phyloP scores from a whole-genome alignment of 2,113 vertebrate genomes.

The Gopherus flavomarginatus region DNA sequence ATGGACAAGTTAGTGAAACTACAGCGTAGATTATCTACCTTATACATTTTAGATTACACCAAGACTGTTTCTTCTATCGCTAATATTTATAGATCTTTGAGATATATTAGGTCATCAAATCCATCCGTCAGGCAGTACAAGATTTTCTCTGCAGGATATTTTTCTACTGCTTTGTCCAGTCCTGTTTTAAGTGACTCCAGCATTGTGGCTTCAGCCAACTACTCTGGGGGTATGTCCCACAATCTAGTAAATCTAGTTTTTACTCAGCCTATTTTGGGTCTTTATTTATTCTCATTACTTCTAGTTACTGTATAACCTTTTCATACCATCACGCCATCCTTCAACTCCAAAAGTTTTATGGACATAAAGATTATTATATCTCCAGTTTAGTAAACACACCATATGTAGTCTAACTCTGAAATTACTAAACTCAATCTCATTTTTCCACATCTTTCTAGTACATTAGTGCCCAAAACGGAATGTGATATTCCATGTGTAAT shows the following conservation, averaged over 20 bases:
- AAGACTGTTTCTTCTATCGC: not conserved
- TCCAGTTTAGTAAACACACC: not conserved
- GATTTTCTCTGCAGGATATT: not conserved
- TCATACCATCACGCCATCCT: not conserved
- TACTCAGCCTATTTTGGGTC: not conserved
- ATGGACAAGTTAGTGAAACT: constrained; percentile 41
- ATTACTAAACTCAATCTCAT: not conserved
- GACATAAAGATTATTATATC: not conserved
- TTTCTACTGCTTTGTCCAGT: not conserved
- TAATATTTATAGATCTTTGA: not conserved
- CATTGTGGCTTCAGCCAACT: not conserved
- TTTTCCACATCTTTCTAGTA: not conserved
- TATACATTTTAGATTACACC: not conserved
- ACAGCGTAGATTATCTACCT: constrained; percentile 41
- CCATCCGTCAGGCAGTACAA: not conserved
- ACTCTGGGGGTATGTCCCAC: not conserved
- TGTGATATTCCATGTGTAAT: not conserved
- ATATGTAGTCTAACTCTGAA: accelerated
- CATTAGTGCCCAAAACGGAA: not conserved
- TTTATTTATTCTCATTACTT: not conserved
- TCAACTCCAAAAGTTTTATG: not conserved
- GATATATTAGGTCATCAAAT: not conserved
- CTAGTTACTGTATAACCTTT: not conserved
- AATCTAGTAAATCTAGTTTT: not conserved
- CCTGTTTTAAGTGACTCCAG: not conserved